phyloP scores from a whole-genome alignment of 2,888 invertebrate species.

The Rhyacophila evoluta region DNA sequence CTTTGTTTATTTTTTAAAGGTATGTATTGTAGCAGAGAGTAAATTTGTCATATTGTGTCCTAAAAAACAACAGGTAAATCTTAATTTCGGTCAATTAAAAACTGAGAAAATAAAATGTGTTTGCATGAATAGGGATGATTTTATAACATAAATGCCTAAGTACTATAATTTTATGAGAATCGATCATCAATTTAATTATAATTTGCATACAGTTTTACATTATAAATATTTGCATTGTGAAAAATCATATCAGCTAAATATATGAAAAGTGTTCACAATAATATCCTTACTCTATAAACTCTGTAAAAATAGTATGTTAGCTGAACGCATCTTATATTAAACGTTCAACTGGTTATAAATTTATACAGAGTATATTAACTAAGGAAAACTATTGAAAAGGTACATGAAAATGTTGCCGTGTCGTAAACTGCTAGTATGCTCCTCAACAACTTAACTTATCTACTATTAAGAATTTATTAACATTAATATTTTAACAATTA shows the following conservation, averaged over 20 bases:
- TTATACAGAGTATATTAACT: background rate
- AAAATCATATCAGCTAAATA: background rate
- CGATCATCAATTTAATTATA: background rate
- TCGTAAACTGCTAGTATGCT: conserved; percentile 40
- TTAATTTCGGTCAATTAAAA: too few species aligned
- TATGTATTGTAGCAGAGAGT: too few species aligned
- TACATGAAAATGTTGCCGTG: conserved; percentile 15
- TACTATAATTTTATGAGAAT: background rate
- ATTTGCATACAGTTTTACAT: too few species aligned
- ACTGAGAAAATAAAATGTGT: too few species aligned
- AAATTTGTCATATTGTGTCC: too few species aligned
- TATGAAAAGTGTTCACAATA: background rate
- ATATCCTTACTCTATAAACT: background rate
- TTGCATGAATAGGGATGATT: too few species aligned
- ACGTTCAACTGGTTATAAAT: background rate
- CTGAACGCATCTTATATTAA: background rate
- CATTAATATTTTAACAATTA: conserved; percentile 54
- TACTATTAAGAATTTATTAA: conserved; percentile 53
- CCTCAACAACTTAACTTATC: conserved; percentile 51
- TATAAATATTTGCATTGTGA: too few species aligned
- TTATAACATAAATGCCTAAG: too few species aligned
- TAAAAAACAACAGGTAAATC: too few species aligned
- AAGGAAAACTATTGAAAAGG: background rate
- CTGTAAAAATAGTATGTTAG: background rate
- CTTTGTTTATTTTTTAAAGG: too few species aligned